Base-by-base conservation (phyloP, 2,113 vertebrate genomes). In the Paraplagusia blochii region DNA sequence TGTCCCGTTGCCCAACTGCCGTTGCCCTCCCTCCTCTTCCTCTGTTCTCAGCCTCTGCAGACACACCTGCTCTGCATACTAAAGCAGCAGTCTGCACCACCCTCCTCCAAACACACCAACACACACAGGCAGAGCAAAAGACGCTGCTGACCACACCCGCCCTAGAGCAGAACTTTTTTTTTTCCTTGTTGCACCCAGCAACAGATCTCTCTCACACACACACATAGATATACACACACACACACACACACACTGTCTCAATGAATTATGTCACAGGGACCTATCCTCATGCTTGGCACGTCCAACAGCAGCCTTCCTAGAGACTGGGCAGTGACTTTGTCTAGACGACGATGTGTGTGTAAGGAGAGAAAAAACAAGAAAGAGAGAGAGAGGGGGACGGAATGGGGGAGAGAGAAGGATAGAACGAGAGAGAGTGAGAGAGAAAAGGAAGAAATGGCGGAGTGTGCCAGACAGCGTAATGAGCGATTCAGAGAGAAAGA, bases 31-130 rank as follows among this genome's bases (percentile, higher is more conserved):
- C 56, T 83, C 64, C 61, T 74, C 80, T 67, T 70, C 69, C 82
- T 71, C 55, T 43, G 58, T 66, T 66, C 63, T 47, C 64, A 66
- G 74, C 79, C 86, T 86, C 90, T 88, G 90, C 90, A 92, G 90
- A 87, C 87, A 88, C 90, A 92, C 90, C 90, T 92, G 90, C 88
- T 89, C 85, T 89, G 90, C 87, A 92, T 92, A 90, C 90, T 90
- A 90, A 92, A 88, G 77, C 70, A 71, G 75, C 33, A 69, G 79
- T 76, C 80, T 89, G 89, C 85, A 64, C 84, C 76, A 59, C 57
- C 75, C 45, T 63, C 58, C 53, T 44, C n/a, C 56, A 19, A 46
- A 51, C 66, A 50, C 51, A 43, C 51, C 40, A 61, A 45, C 65
- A n/a, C n/a, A n/a, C n/a, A n/a, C n/a, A n/a, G n/a, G n/a, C n/a